Base-by-base conservation (phyloP, 1,140 invertebrate genomes). In the Batillaria attramentaria region DNA sequence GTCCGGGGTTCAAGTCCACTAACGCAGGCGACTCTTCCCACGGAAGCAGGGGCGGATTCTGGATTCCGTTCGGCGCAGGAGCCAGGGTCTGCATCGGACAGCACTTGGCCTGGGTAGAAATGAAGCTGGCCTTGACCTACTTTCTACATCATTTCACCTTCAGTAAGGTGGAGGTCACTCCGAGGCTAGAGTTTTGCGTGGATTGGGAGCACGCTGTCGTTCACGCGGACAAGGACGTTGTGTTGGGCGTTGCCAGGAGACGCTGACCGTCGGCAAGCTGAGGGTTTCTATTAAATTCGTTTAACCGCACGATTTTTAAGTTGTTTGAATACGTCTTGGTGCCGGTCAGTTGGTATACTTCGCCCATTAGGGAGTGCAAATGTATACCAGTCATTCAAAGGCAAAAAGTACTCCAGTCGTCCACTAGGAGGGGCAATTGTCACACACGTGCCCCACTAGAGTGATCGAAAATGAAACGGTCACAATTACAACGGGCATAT, bases 221-320 rank as follows among this genome's bases (percentile, higher is more conserved):
- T 2, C 85, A 86, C 68, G 81, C 83, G 2, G 84, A 86, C 50
- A 81, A 83, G 65, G 85, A 86, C 70, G 79, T 86, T 72, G 18
- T 83, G 13, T 80, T 86, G 46, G 78, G 57, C 28, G 72, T 80
- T 69, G 66, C 39, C 33, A 39, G 35, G 39, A n/a, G 66, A 37
- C 31, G 66, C 28, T 69, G 57, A 60, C 6, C n/a, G n/a, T 16
- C 50, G 50, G n/a, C 50, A n/a, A 54, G 16, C 13, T 54, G 50
- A 54, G 39, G 83, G 84, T 80, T 89, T 90, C n/a, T 89, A 66
- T 24, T 86, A 87, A 73, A 88, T 77, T 41, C 88, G 89, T 18
- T 86, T 89, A 72, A 90, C 90, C 16, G 88, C 86, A 62, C 87
- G 86, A n/a, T n/a, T n/a, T 31, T 86, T 84, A 13, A 85, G 84